phyloP scores from a whole-genome alignment of 2,113 vertebrate genomes.

The Engystomops pustulosus region DNA sequence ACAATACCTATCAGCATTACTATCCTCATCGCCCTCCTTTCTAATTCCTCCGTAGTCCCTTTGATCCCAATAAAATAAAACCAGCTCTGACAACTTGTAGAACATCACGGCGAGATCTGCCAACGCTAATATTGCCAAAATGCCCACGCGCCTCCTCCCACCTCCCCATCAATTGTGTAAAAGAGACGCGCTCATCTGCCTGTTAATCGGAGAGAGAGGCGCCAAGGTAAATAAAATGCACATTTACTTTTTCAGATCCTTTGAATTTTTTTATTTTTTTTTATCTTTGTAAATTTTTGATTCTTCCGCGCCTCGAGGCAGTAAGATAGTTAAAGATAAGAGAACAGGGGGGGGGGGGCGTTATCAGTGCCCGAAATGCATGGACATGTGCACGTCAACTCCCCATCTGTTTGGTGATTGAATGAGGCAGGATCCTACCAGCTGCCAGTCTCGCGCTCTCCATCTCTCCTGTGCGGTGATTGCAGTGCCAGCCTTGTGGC shows the following conservation, averaged over 20 bases:
- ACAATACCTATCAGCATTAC: background rate
- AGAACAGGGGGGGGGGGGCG: slow-evolving; percentile 33
- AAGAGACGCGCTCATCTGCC: background rate
- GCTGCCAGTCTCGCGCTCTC: slow-evolving; percentile 65
- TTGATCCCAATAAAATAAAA: background rate
- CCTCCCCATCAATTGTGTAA: background rate
- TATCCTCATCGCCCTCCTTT: background rate
- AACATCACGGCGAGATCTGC: background rate
- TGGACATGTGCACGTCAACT: slow-evolving; percentile 66
- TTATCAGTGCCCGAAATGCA: slow-evolving; percentile 62
- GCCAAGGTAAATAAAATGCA: background rate
- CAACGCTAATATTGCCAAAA: slow-evolving; percentile 1
- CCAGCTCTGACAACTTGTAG: background rate
- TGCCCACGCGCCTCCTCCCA: background rate
- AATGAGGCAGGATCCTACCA: slow-evolving; percentile 62
- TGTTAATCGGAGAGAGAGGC: background rate
- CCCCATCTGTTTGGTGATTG: slow-evolving; percentile 74
- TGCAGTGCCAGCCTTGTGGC: slow-evolving; percentile 67
- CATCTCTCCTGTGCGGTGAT: slow-evolving; percentile 66
- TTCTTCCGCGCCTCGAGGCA: background rate
- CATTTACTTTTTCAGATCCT: background rate
- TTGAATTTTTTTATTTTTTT: background rate
- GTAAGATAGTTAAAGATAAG: slow-evolving; percentile 5
- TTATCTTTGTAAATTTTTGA: background rate
- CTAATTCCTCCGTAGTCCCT: background rate